These are phyloP conservation scores for Copidosoma floridanum DNA, from an alignment of 1,140 invertebrate genomes.

Conservation along the genomic window DNA sequence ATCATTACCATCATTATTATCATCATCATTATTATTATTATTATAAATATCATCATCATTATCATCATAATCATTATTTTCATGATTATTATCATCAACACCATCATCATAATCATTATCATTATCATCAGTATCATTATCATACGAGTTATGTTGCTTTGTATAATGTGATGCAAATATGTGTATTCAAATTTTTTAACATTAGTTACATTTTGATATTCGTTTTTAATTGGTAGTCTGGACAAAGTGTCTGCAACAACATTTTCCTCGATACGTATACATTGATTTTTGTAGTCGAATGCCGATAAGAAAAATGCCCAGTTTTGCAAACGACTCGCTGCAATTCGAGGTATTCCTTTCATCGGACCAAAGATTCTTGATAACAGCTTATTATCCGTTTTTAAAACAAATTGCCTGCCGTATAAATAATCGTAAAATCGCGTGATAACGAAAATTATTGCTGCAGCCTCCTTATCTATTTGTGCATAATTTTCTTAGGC, in stretches of 20 bases:
- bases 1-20: too few species aligned
- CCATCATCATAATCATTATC: too few species aligned
- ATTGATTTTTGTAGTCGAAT: conserved; percentile 31
- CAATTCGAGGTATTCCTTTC: conserved; percentile 33
- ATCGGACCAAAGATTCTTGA: conserved; percentile 42
- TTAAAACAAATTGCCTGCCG: conserved; percentile 37
- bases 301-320: conserved; percentile 35
- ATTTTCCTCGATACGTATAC: conserved; percentile 24
- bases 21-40: too few species aligned
- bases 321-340: conserved; percentile 29
- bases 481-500: conserved; percentile 54
- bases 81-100: too few species aligned
- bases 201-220: too few species aligned
- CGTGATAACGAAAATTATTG: too few species aligned
- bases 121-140: too few species aligned
- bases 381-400: too few species aligned
- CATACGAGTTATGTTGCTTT: background rate
- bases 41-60: too few species aligned
- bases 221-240: conserved; percentile 16
- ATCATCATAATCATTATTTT: too few species aligned
- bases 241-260: conserved; percentile 31
- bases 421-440: conserved; percentile 51
- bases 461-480: too few species aligned
- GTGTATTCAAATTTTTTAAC: too few species aligned
- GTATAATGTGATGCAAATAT: background rate